These are phyloP conservation scores for Etheostoma cragini DNA, from an alignment of 2,113 vertebrate genomes.

Conservation along the genomic window DNA sequence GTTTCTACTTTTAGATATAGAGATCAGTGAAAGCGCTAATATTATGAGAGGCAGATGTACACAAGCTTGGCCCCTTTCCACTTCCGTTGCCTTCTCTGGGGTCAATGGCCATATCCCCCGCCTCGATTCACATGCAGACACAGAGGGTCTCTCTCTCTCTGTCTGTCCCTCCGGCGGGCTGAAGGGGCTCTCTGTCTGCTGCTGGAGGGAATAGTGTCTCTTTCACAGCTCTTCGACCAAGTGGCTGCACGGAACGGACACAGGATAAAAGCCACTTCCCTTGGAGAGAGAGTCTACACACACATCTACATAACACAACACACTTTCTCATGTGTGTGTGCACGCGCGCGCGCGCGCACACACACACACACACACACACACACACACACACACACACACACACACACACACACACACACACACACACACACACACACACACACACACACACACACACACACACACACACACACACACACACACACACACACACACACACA, in stretches of 20 bases:
- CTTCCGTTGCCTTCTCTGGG: constrained; percentile 67
- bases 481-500: constrained; percentile 18
- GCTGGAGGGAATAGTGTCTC: constrained; percentile 76
- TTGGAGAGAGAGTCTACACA: constrained; percentile 54
- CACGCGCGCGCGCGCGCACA: no score
- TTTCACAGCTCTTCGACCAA: constrained; percentile 72
- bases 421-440: not conserved
- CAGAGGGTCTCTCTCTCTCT: constrained; percentile 72
- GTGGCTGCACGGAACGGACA: constrained; percentile 70
- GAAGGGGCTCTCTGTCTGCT: constrained; percentile 75
- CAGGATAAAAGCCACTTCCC: constrained; percentile 81
- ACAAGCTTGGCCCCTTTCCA: constrained; percentile 72
- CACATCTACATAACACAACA: constrained; percentile 45
- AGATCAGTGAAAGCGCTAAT: constrained; percentile 64
- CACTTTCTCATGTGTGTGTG: constrained; percentile 31
- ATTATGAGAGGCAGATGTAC: constrained; percentile 77
- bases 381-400: not conserved
- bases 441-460: not conserved
- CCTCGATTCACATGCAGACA: constrained; percentile 65
- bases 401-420: not conserved
- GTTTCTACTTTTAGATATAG: constrained; percentile 24
- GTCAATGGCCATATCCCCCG: constrained; percentile 69
- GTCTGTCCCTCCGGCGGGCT: constrained; percentile 59
- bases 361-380: not conserved
- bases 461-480: not conserved